A percentile compares a stretch with the other conserved stretches of the same genome.
phyloP scores from a whole-genome alignment of 53 echinoderm and acorn worm genomes.

The Luidia sarsii region DNA sequence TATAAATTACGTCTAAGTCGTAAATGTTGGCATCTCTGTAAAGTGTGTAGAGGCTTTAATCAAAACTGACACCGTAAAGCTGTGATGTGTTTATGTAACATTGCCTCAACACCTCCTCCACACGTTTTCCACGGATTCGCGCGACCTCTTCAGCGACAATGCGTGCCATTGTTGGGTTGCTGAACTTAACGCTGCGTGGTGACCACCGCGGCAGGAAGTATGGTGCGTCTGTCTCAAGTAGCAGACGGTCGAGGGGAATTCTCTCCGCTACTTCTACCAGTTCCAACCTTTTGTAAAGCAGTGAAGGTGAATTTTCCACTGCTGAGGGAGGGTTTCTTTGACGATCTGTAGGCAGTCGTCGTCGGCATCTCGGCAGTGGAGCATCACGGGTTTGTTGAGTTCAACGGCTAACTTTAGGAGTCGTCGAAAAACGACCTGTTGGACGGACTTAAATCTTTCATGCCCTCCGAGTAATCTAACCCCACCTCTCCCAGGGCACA shows the following conservation, averaged over 20 bases:
- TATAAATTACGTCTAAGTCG: too few relatives aligned
- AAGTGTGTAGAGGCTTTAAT: too few relatives aligned
- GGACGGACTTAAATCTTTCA: neutral
- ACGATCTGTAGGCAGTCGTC: slow-evolving; percentile 1
- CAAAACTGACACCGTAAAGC: too few relatives aligned
- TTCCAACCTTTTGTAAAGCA: neutral
- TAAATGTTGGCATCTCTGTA: too few relatives aligned
- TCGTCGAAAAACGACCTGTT: neutral
- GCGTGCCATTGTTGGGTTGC: slow-evolving; percentile 1
- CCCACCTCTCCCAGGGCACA: neutral
- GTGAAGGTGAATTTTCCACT: neutral
- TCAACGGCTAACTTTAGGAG: neutral
- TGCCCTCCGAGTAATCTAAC: neutral
- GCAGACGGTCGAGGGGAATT: neutral
- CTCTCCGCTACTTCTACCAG: neutral
- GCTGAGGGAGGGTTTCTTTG: neutral
- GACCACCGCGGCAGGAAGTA: neutral
- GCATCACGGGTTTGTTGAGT: neutral
- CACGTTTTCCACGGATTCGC: neutral
- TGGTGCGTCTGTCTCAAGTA: slow-evolving; percentile 33
- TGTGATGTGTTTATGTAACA: neutral
- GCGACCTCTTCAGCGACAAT: neutral
- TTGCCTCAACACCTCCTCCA: neutral
- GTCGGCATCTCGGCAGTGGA: slow-evolving; percentile 31
- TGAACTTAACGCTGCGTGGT: neutral